Evolutionary conservation across 35 echinoderm and acorn worm genomes (phyloP).

Genomic region (Holothuria glaberrima): DNA sequence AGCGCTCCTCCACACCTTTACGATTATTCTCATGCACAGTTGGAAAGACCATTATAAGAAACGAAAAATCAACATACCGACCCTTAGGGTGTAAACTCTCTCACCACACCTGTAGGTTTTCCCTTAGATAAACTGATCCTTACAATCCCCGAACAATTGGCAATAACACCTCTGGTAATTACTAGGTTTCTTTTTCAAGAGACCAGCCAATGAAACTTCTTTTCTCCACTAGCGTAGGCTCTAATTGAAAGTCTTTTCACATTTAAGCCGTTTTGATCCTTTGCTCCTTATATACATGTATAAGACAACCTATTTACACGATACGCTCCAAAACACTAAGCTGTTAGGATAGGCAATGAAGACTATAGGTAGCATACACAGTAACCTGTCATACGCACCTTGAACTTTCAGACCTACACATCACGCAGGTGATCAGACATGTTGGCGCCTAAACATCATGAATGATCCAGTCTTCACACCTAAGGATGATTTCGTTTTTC

Average conservation of each 20-base stretch:
- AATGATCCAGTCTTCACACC: conserved; percentile 16
- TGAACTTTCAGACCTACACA: conserved; percentile 32
- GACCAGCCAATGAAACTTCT: conserved; percentile 16
- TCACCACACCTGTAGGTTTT: conserved; percentile 30
- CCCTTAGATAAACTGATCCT: conserved; percentile 3
- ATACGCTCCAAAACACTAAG: conserved; percentile 43
- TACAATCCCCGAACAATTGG: conserved; percentile 30
- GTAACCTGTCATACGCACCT: conserved; percentile 21
- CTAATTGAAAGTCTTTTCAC: conserved; percentile 49
- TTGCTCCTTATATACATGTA: background rate
- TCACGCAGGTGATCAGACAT: conserved; percentile 45
- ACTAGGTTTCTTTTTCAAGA: conserved; percentile 41
- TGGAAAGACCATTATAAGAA: conserved; percentile 42
- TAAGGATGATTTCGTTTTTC: conserved; percentile 59
- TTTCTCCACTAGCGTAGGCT: background rate
- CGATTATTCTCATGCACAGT: conserved; percentile 36
- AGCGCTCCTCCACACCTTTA: background rate
- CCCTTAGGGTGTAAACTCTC: conserved; percentile 26
- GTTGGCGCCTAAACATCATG: conserved; percentile 56
- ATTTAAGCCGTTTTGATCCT: background rate
- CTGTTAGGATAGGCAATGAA: background rate
- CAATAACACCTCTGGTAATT: conserved; percentile 51
- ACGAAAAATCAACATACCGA: conserved; percentile 18
- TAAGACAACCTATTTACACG: background rate
- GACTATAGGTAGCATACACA: background rate